Base-by-base conservation (phyloP, 2,113 vertebrate species). In the Equus quagga region DNA sequence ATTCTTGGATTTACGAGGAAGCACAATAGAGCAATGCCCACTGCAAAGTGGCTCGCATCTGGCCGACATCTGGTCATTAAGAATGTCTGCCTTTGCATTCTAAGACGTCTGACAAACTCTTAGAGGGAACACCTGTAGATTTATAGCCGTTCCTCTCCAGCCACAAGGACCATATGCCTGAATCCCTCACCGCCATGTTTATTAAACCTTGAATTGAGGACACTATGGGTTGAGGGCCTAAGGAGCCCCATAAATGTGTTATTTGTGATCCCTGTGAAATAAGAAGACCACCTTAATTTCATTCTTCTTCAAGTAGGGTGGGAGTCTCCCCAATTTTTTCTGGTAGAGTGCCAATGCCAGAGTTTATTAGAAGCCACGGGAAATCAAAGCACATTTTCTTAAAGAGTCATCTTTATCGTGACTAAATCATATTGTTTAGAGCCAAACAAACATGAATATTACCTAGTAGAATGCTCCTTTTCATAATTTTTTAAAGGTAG, bases 11-110 rank as follows among this genome's bases (percentile, higher is more conserved):
- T 88, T 51, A 19, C 8, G 8, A 41, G 41, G 28, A 62, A n/a
- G 49, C 28, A 4, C 14, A 2, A 3, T 11, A 44, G 23, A 73
- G 4, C 2, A 0, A 3, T 60, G 41, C 4, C 28, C 21, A 0
- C 24, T 36, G 33, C 56, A n/a, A 28, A 17, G 23, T 36, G 31
- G 1, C 6, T 21, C 5, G 8, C 44, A 24, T 49, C 90, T 95
- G 94, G 72, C 89, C 67, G 24, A 33, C 92, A 51, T 79, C 97
- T 90, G 92, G 94, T 85, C 90, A 56, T 64, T 96, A 95, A 84
- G 95, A 96, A 49, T 79, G 89, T 14, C 73, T 96, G 96, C 67
- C 90, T 94, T 79, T 62, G 75, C 69, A 44, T 93, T 72, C 69
- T 91, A 70, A 67, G 94, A 14, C 76, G 73, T 80, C 92, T 70